Conservation (phyloP, 2,113 vertebrate genomes). For the Empidonax alnorum region DNA sequence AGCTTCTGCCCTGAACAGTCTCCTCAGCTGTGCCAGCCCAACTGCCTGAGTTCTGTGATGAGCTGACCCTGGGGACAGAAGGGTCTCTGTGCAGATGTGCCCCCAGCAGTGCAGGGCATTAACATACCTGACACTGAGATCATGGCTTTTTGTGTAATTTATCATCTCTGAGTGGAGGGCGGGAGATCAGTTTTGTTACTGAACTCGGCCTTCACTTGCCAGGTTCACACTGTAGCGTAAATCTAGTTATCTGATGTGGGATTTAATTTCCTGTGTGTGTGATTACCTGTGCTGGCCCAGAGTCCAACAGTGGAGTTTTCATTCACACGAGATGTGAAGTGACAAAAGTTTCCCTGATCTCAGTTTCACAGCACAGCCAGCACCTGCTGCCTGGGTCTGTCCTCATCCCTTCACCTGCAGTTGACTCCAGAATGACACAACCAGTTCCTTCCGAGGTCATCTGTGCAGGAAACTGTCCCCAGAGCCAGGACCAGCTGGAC, state of each 20-base stretch:
- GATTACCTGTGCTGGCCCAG: not conserved
- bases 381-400: not conserved
- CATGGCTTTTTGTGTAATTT: rapidly evolving
- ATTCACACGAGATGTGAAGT: not conserved
- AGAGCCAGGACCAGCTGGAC: not conserved
- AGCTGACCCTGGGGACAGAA: not conserved
- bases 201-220: not conserved
- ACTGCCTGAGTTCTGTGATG: not conserved
- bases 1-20: not conserved
- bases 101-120: rapidly evolving
- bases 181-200: not conserved
- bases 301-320: not conserved
- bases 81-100: not conserved
- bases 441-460: not conserved
- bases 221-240: not conserved
- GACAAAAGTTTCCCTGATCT: not conserved
- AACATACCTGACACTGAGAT: rapidly evolving
- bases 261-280: not conserved
- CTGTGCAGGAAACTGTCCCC: not conserved
- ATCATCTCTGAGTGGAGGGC: not conserved
- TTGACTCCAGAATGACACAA: not conserved
- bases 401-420: not conserved
- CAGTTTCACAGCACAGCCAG: not conserved
- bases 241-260: not conserved
- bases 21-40: not conserved